Conservation (phyloP, 92 coral and sea anemone species). For the Phymanthus crucifer region DNA sequence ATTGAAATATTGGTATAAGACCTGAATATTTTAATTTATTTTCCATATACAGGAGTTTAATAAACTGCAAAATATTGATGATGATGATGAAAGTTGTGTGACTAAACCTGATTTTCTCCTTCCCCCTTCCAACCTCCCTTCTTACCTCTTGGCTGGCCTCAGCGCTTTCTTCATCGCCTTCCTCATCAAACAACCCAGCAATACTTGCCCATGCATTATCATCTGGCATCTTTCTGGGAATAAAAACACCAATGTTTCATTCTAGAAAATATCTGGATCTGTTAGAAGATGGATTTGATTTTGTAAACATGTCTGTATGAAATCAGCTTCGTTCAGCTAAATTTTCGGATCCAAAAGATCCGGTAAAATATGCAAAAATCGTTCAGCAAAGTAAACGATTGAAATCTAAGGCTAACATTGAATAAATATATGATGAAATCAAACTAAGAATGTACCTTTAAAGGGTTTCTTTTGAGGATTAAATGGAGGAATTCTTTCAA, state of each 20-base stretch:
- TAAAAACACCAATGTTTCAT: too few species aligned
- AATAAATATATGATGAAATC: neutral
- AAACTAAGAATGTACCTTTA: neutral
- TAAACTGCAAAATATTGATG: neutral
- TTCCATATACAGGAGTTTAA: too few species aligned
- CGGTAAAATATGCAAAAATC: neutral
- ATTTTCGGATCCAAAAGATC: too few species aligned
- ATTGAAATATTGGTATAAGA: too few species aligned
- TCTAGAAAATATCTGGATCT: too few species aligned
- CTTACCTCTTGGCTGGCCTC: conserved; percentile 5
- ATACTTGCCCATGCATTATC: conserved; percentile 56
- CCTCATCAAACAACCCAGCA: conserved; percentile 68
- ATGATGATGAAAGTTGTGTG: neutral
- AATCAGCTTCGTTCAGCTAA: too few species aligned
- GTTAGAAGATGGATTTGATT: too few species aligned
- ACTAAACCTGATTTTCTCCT: neutral
- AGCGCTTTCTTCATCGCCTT: conserved; percentile 50
- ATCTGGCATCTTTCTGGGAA: conserved; percentile 16
- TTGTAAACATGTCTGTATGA: too few species aligned
- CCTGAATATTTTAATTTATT: too few species aligned
- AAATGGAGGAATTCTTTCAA: conserved; percentile 2
- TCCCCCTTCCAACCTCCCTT: neutral
- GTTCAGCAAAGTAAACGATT: too few species aligned
- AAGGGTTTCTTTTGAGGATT: neutral
- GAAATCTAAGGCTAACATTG: neutral